Evolutionary conservation across 30 jellyfish, hydroid and myxozoan genomes (phyloP).

Genomic region (Hydra vulgaris): DNA sequence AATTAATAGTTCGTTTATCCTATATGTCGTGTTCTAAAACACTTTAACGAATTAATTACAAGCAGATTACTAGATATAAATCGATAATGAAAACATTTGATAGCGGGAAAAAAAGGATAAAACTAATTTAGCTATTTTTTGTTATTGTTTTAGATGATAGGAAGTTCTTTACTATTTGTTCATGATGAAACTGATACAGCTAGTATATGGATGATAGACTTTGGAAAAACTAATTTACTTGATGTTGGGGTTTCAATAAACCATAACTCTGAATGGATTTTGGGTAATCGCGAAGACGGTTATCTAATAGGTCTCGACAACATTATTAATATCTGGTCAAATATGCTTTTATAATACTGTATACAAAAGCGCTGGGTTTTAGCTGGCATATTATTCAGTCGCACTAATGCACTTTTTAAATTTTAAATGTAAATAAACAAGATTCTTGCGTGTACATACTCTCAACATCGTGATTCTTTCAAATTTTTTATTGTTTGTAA

Average conservation of each 20-base stretch:
- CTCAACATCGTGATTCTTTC: neutral
- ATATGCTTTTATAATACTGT: neutral
- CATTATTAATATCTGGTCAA: constrained; percentile 58
- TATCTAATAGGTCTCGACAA: constrained; percentile 76
- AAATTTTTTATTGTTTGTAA: neutral
- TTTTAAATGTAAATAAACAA: neutral
- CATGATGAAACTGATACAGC: constrained; percentile 65
- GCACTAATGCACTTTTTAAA: neutral
- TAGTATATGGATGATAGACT: constrained; percentile 91
- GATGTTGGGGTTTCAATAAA: constrained; percentile 39
- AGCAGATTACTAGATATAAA: too few species aligned
- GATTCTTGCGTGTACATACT: neutral
- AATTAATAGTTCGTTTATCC: too few species aligned
- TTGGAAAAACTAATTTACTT: constrained; percentile 76
- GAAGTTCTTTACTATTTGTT: constrained; percentile 83
- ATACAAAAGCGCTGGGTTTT: constrained; percentile 2
- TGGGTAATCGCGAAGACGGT: constrained; percentile 95
- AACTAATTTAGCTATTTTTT: neutral
- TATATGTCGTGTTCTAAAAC: too few species aligned
- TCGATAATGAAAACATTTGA: too few species aligned
- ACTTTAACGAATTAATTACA: too few species aligned
- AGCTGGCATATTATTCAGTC: constrained; percentile 10
- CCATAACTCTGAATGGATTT: constrained; percentile 62
- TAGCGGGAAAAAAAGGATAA: too few species aligned
- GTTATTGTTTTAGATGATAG: constrained; percentile 52